Base-by-base conservation (phyloP, 1,140 invertebrate species). In the Meteorus sp. region DNA sequence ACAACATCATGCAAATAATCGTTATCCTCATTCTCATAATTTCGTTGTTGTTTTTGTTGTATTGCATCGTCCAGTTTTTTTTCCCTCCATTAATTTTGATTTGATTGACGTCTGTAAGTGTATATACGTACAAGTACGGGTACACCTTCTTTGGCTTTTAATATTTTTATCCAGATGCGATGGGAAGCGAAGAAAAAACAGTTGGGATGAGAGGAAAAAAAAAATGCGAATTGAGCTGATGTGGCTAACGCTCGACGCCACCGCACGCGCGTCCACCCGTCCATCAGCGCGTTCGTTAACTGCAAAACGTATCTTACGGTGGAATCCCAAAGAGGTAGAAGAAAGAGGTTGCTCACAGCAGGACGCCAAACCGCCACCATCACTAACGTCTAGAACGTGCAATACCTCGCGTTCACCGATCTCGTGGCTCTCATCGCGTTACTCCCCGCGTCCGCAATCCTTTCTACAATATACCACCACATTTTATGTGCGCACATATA, bases 231-330 rank as follows among this genome's bases (percentile, higher is more conserved):
- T 8, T n/a, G 39, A 17, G 15, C 39, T 43, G 9, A 43, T n/a
- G n/a, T n/a, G n/a, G n/a, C n/a, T n/a, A n/a, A n/a, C n/a, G n/a
- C n/a, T n/a, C n/a, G n/a, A n/a, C n/a, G n/a, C n/a, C n/a, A n/a
- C n/a, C n/a, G n/a, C 39, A 22, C 23, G 39, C 25, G 53, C 27
- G 41, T 56, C 53, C 27, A 56, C 39, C 53, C 39, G 53, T 56
- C 53, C 27, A 56, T 56, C 53, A 56, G 41, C 39, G 27, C 17
- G 25, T 45, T 44, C 53, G 53, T 56, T 56, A 56, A 56, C 53
- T 56, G 53, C 53, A 17, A 47, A 56, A 45, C 23, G 15, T 56
- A 56, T 56, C 53, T n/a, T 56, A 56, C 53, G 23, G 19, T 33
- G 53, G 53, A 56, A 56, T 56, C 41, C 53, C 17, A 31, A 31